Base-by-base conservation (phyloP, 2,113 vertebrate genomes). In the Chaenocephalus aceratus region DNA sequence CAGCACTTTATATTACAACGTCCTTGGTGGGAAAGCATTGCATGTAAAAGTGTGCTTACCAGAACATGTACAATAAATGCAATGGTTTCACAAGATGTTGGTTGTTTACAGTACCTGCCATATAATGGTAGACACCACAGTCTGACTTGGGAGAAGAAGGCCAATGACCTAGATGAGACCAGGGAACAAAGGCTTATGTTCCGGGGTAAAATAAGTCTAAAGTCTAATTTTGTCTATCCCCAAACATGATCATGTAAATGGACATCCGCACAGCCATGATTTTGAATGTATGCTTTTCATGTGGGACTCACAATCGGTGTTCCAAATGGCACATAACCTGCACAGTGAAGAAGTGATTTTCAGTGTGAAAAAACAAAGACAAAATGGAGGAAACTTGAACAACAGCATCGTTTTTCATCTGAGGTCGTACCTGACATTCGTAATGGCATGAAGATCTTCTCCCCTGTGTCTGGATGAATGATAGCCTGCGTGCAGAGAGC, bases 401-500 rank as follows among this genome's bases (percentile, higher is more conserved):
- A 69, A 79, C 65, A 2, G 57, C 68, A 82, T 90, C 93, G 90
- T 92, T 93, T 91, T 94, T 92, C 92, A 92, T 90, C 16, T 54
- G 34, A 51, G 18, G 77, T 75, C 79, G 0, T 96, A 99, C 98
- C 98, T 97, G 98, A 99, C 98, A 99, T 99, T 80, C 98, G 95
- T 93, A 99, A 99, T 83, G 98, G 98, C 97, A 99, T 99, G 96
- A 99, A 98, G 94, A 99, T 99, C 95, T 98, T 98, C 95, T 99
- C 96, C 16, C 98, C 97, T 6, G 98, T 99, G 82, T 99, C 98
- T 0, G 98, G 98, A 61, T 99, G 98, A 90, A 99, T 96, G 93
- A 99, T 97, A 89, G 98, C 98, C 98, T 99, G 95, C 12, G 90
- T 92, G 90, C 84, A 94, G 60, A 92, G 85, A 92, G 91, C 79